Evolutionary conservation across 2,888 invertebrate species (phyloP), one percentile per base, ranked within the genome.

Genomic region (Scaptomyza cyrtandrae): DNA sequence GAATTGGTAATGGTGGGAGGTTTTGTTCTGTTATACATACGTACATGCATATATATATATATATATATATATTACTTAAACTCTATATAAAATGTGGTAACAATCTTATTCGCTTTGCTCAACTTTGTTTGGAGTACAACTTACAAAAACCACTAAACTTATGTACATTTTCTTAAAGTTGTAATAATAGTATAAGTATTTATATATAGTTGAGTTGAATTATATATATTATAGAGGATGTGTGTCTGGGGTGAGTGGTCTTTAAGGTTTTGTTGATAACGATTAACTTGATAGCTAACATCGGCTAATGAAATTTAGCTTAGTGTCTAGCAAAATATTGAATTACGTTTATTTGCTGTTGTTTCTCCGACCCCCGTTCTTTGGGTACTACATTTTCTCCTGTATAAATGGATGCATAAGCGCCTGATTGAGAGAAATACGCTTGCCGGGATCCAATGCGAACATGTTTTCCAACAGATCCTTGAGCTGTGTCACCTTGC

Each of bases 321-420:
- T 85, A 85, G 45, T 33, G 7, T 43, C 84, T 85, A 88, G 50
- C 39, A 49, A 78, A 80, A 61, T 72, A 69, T 61, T 75, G 64
- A 80, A 79, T 88, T 87, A 88, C 87, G 71, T 84, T 79, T 75
- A 68, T 74, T 59, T 56, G 43, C 37, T 50, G 24, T 50, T 35
- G n/a, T 50, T 35, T 19, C 49, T 33, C 19, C 7, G 14, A 13
- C 24, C 24, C 39, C 33, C n/a, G n/a, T 27, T 60, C 45, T 33
- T 41, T 62, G 44, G 66, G 19, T 53, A 68, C 82, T 92, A 96
- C 91, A 97, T 97, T 93, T 96, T 98, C 91, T 99, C 99, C 93
- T 97, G 97, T 90, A 99, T 98, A 92, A 99, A 99, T 0, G 98
- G 96, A 93, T 99, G 99, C 24, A 96, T 95, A 56, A 99, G 94